Base-by-base conservation (phyloP, 2,113 vertebrate genomes). In the Muntiacus muntjak region DNA sequence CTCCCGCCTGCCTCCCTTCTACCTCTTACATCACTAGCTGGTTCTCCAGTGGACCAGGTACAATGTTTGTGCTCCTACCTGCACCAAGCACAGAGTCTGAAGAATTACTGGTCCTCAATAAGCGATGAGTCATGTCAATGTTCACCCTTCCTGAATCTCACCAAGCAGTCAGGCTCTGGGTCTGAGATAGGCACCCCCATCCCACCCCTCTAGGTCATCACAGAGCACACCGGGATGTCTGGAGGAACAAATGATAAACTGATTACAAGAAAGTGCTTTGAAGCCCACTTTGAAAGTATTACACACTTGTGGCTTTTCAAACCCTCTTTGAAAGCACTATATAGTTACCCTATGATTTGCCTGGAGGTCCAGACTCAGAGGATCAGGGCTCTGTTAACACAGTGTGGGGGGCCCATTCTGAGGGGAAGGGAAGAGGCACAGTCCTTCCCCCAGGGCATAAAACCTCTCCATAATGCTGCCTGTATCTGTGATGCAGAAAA, bases 111-210 rank as follows among this genome's bases (percentile, higher is more conserved):
- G 16, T 58, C 58, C 33, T 93, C 0, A 1, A 19, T 13, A 92
- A 87, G 92, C 92, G 74, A 86, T 87, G 79, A 43, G 76, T 92
- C 94, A 82, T 96, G 84, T 85, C 89, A 87, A 78, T 54, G 76
- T 94, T 93, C 90, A 57, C 6, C 40, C 30, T 33, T 30, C 13
- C 81, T 0, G 0, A 21, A 55, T 54, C 19, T 86, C 90, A 87
- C 8, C 26, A 64, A 47, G 58, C 47, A 60, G 6, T 62, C 5
- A 12, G 30, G 40, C 30, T 74, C 28, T 86, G 52, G n/a, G n/a
- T 45, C 40, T 25, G 19, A 93, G 30, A 19, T 9, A 62, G 84
- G 36, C 1, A 23, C 13, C 71, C 71, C 23, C 40, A 43, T 14
- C 40, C 40, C 23, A 26, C 23, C 71, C 36, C 11, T 76, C 40